Evolutionary conservation across 1,140 invertebrate genomes (phyloP).

Genomic region (Drosophila nigrodunni): DNA sequence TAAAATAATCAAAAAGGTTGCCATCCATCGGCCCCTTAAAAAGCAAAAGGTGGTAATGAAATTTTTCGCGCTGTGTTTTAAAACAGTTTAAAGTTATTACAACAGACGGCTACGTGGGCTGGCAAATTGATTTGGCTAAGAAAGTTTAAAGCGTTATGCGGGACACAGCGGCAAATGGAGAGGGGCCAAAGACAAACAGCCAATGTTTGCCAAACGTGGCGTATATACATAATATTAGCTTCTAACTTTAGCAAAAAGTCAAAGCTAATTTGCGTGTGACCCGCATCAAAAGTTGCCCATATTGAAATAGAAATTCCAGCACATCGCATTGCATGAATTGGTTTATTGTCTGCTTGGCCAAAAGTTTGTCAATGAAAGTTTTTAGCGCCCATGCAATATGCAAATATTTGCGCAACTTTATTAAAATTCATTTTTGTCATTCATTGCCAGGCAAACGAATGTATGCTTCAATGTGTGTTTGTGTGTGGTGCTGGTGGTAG

Average conservation of each 20-base stretch:
- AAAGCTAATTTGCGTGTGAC: conserved; percentile 73
- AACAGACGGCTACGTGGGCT: conserved; percentile 63
- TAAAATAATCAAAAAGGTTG: conserved; percentile 78
- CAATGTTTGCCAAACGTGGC: conserved; percentile 53
- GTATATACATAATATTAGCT: conserved; percentile 72
- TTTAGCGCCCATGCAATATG: conserved; percentile 73
- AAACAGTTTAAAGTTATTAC: conserved; percentile 82
- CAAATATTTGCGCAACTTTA: conserved; percentile 81
- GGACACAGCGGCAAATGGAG: background rate
- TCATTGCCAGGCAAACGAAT: conserved; percentile 51
- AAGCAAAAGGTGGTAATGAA: conserved; percentile 74
- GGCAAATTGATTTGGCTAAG: conserved; percentile 72
- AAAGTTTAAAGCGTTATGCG: conserved; percentile 58
- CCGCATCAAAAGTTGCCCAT: conserved; percentile 72
- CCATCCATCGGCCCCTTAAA: conserved; percentile 19
- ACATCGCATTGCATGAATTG: conserved; percentile 58
- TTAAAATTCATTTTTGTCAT: conserved; percentile 83
- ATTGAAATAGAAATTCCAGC: conserved; percentile 68
- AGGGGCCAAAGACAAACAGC: conserved; percentile 33
- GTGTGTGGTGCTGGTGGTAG: background rate
- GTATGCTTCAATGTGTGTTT: background rate
- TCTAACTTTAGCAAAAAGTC: conserved; percentile 51
- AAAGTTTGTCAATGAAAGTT: conserved; percentile 78
- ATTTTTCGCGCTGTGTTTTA: conserved; percentile 76
- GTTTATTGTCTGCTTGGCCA: conserved; percentile 63